Conservation (phyloP, 2,888 invertebrate genomes). For the Agriotes lineatus region DNA sequence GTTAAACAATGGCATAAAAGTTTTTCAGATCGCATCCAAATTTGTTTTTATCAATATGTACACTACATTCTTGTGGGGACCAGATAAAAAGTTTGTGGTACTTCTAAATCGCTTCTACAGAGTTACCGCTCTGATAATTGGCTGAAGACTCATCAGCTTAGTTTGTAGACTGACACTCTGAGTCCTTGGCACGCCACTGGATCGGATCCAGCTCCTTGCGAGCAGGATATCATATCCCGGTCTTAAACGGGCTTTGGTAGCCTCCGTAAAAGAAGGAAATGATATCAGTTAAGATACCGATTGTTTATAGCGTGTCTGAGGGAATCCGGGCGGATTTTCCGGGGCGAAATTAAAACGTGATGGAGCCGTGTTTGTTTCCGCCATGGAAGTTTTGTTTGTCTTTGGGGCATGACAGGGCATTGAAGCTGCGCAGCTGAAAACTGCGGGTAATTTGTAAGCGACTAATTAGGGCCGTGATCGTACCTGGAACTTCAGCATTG, state of each 20-base stretch:
- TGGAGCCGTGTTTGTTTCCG: slow-evolving; percentile 25
- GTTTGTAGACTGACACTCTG: too few species aligned
- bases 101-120: too few species aligned
- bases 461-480: slow-evolving; percentile 38
- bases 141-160: too few species aligned
- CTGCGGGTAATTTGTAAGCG: slow-evolving; percentile 45
- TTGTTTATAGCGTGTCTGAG: slow-evolving; percentile 33
- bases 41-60: too few species aligned
- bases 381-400: slow-evolving; percentile 40
- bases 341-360: slow-evolving; percentile 31
- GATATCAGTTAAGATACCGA: slow-evolving; percentile 34
- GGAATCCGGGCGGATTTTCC: slow-evolving; percentile 12
- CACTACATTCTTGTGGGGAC: too few species aligned
- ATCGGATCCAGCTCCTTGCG: too few species aligned
- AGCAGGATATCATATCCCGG: slow-evolving; percentile 20
- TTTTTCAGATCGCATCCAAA: too few species aligned
- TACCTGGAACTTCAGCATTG: slow-evolving; percentile 49
- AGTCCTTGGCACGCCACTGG: too few species aligned
- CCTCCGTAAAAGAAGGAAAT: slow-evolving; percentile 17
- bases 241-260: slow-evolving; percentile 11
- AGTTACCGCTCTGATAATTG: too few species aligned
- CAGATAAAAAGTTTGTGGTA: too few species aligned
- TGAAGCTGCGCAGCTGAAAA: slow-evolving; percentile 28
- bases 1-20: too few species aligned
- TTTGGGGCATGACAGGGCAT: slow-evolving; percentile 30